A percentile compares a stretch with the other conserved stretches of the same genome.
Conservation (phyloP, 1,140 invertebrate genomes). For the Nixonia krombeini region DNA sequence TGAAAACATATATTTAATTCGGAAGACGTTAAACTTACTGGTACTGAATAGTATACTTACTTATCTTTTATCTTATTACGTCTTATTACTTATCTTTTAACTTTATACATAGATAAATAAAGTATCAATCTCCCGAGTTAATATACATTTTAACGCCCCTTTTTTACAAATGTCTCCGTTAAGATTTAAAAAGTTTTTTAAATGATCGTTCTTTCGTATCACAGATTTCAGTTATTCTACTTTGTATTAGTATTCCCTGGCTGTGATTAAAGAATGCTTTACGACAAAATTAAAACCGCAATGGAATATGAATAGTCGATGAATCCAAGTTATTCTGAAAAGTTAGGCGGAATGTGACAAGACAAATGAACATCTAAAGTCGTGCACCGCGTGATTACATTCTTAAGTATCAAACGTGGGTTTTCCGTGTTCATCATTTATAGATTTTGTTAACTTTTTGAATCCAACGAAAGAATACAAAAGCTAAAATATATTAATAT, state of each 20-base stretch:
- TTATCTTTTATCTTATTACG: too few species aligned
- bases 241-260: background rate
- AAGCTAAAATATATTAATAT: too few species aligned
- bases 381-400: constrained; percentile 49
- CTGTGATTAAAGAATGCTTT: too few species aligned
- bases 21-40: background rate
- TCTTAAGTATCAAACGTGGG: constrained; percentile 4
- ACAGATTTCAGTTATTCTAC: background rate
- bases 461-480: background rate
- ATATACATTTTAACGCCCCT: background rate
- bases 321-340: background rate
- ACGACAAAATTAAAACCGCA: too few species aligned
- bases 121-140: background rate
- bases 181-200: too few species aligned
- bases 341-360: background rate
- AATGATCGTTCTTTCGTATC: too few species aligned
- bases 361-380: constrained; percentile 51
- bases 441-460: constrained; percentile 11
- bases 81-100: too few species aligned
- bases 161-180: too few species aligned
- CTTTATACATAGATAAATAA: too few species aligned
- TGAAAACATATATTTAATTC: background rate
- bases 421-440: constrained; percentile 38
- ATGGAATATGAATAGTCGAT: background rate
- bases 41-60: background rate